Percentiles rank a stretch among this genome's conserved stretches.
Evolutionary conservation across 2,113 vertebrate genomes (phyloP).

Genomic region (Solenodon paradoxus): DNA sequence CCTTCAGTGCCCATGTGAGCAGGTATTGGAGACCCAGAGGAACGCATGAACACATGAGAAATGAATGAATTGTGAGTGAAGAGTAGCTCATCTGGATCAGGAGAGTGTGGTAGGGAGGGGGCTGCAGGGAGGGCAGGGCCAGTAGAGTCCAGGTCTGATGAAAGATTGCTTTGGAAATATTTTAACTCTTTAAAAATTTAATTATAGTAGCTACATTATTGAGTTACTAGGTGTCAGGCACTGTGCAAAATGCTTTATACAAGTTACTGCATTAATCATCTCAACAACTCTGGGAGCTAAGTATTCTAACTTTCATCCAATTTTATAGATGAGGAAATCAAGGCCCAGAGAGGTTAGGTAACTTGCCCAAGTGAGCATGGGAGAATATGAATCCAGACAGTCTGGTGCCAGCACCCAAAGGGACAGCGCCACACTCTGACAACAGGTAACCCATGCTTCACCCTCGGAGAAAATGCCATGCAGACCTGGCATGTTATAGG

Average conservation of each 20-base stretch:
- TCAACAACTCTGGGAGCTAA: neutral
- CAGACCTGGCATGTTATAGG: neutral
- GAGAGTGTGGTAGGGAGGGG: neutral
- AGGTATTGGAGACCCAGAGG: neutral
- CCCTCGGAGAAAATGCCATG: neutral
- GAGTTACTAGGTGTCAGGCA: constrained; percentile 36
- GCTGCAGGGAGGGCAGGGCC: neutral
- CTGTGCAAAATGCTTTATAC: neutral
- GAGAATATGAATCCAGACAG: constrained; percentile 47
- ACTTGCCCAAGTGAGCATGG: constrained; percentile 14
- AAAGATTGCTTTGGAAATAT: neutral
- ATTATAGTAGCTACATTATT: constrained; percentile 11
- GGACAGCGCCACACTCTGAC: neutral
- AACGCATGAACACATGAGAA: neutral
- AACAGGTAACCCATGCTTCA: neutral
- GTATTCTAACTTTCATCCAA: constrained; percentile 46
- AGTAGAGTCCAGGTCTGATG: neutral
- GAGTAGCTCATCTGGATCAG: too few species aligned
- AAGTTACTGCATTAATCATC: constrained; percentile 34
- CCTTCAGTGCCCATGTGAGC: neutral
- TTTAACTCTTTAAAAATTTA: constrained; percentile 41
- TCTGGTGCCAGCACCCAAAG: neutral
- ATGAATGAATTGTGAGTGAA: neutral
- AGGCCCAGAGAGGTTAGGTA: constrained; percentile 55
- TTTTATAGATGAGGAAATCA: constrained; percentile 49